Conservation (phyloP, 2,113 vertebrate genomes). For the Antechinus flavipes region DNA sequence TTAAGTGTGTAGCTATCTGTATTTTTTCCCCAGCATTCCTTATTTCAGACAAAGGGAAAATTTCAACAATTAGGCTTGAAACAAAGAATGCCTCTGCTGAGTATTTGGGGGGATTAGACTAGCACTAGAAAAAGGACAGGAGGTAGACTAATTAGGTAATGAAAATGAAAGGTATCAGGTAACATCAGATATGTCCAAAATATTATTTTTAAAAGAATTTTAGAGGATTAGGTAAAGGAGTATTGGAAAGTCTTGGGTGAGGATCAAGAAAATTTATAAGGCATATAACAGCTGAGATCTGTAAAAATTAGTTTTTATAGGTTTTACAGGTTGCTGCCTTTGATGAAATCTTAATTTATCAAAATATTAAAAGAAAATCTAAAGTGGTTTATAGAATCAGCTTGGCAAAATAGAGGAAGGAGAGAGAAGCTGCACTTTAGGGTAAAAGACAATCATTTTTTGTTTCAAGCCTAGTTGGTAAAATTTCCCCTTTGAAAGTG, state of each 20-base stretch:
- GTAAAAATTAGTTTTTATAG: background rate
- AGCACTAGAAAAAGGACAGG: background rate
- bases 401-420: background rate
- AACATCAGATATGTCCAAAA: background rate
- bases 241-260: background rate
- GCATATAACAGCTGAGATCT: background rate
- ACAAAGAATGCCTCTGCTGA: background rate
- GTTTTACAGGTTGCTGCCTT: background rate
- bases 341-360: background rate
- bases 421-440: background rate
- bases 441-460: background rate
- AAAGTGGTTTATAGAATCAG: background rate
- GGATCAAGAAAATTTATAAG: background rate
- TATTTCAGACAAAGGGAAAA: too few species aligned
- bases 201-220: background rate
- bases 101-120: background rate
- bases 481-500: background rate
- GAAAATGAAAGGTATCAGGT: background rate
- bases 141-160: background rate
- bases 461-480: background rate
- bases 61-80: too few species aligned
- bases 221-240: background rate
- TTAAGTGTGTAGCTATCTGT: background rate
- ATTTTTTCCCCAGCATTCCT: background rate
- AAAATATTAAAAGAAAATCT: background rate